These are phyloP conservation scores for Diadema setosum DNA, from an alignment of 35 echinoderm and acorn worm species.

Conservation along the genomic window DNA sequence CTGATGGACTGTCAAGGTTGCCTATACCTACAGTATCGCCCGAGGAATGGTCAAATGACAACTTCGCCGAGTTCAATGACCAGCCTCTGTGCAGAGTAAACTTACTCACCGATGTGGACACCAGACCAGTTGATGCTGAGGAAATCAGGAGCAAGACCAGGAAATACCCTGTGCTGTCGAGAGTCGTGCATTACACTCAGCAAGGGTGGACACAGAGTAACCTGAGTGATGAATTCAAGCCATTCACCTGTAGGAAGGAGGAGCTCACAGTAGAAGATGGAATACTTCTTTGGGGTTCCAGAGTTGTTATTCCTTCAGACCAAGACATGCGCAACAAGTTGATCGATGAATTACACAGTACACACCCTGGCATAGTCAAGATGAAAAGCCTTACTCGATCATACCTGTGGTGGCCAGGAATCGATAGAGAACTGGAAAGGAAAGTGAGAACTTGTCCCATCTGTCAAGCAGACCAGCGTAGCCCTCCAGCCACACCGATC, in stretches of 20 bases:
- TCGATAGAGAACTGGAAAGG: constrained; percentile 33
- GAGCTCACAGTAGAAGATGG: constrained; percentile 29
- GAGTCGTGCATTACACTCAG: constrained; percentile 14
- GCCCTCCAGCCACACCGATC: background rate
- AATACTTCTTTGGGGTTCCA: constrained; percentile 22
- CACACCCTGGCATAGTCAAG: constrained; percentile 57
- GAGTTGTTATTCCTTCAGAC: constrained; percentile 56
- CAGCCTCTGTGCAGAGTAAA: background rate
- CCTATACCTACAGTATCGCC: background rate
- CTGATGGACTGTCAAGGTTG: constrained; percentile 26
- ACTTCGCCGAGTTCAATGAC: background rate
- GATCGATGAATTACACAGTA: constrained; percentile 28
- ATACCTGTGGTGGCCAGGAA: constrained; percentile 37
- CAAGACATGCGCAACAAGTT: constrained; percentile 7
- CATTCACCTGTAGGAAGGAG: constrained; percentile 7
- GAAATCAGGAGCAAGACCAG: background rate
- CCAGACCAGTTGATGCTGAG: constrained; percentile 16
- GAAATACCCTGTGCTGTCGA: constrained; percentile 2
- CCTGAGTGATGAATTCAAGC: background rate
- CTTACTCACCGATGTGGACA: constrained; percentile 8
- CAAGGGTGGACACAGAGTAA: constrained; percentile 12
- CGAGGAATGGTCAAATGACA: background rate
- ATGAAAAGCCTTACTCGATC: constrained; percentile 49
- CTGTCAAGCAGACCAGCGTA: constrained; percentile 14
- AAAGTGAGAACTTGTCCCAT: constrained; percentile 12